Evolutionary conservation across 2,113 vertebrate species (phyloP), one percentile per base, ranked within the genome.

Genomic region (Argyrosomus japonicus): DNA sequence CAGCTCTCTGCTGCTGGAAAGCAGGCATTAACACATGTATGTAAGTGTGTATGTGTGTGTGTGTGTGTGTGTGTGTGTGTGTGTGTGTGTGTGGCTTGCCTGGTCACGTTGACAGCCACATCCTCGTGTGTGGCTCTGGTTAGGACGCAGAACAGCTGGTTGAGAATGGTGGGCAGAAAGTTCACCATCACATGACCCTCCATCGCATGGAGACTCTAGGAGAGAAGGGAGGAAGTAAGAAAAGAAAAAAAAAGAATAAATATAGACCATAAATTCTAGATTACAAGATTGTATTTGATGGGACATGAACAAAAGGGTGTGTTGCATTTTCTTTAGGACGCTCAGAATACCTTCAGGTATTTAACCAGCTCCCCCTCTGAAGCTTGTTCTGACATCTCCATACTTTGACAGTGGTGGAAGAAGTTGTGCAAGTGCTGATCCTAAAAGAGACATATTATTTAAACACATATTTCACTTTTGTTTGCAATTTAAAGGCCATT

Each of bases 381-480:
- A 43, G 96, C 96, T 83, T 95, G 96, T 73, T 96, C 96, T 79
- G 96, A 96, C 0, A 93, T 94, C 75, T 98, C 95, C 5, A 96
- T 96, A 93, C 93, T 97, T 86, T 99, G 97, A 92, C 96, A 98
- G 92, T 99, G 98, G 67, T 98, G 96, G 90, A 99, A 99, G 92
- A 99, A 99, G 88, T 99, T 99, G 92, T 99, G 96, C 84, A 99
- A 94, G 85, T 99, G 98, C 76, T 99, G 98, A 88, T 99, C 98
- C 98, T 99, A 84, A 82, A 68, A 51, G 23, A 64, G 73, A 75
- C 11, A 68, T 5, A 12, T 40, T 0, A 5, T 48, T 19, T 21
- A 3, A 60, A 43, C 17, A 12, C 0, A 64, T 3, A 48, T 72
- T 32, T 60, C 10, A n/a, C 9, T 58, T 27, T 17, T 74, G 61